Percentiles rank a stretch among this genome's conserved stretches.
These are phyloP conservation scores for Spongia lamella DNA, from an alignment of 37 sponge, comb jelly and placozoan genomes.

Conservation along the genomic window DNA sequence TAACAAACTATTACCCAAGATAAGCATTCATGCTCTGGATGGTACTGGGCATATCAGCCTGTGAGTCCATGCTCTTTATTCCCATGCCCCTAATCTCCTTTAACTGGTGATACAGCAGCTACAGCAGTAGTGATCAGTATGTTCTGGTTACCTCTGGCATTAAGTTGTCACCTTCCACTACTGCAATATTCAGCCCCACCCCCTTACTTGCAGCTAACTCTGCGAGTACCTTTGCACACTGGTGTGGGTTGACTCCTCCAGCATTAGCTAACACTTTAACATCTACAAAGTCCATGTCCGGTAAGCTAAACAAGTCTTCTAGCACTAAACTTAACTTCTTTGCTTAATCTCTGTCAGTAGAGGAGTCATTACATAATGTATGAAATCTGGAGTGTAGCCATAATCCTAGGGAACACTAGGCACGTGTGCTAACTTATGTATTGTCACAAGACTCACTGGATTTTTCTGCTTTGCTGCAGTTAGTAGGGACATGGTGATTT, in stretches of 20 bases:
- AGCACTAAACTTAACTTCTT: constrained; percentile 19
- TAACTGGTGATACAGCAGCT: constrained; percentile 14
- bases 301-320: background rate
- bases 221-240: constrained; percentile 64
- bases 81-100: background rate
- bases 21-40: constrained; percentile 91
- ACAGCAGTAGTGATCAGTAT: background rate
- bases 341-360: constrained; percentile 65
- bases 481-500: constrained; percentile 97
- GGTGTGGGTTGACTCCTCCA: constrained; percentile 87
- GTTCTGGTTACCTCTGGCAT: constrained; percentile 58
- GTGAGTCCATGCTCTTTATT: constrained; percentile 20
- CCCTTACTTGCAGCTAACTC: constrained; percentile 56
- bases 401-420: constrained; percentile 26
- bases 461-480: constrained; percentile 60
- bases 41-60: constrained; percentile 30
- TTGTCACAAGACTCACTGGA: constrained; percentile 33
- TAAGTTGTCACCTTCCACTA: constrained; percentile 88
- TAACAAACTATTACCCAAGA: constrained; percentile 57
- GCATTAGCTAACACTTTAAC: constrained; percentile 92
- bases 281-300: constrained; percentile 23
- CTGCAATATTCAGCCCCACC: constrained; percentile 83
- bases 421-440: background rate
- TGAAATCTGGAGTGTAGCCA: constrained; percentile 81
- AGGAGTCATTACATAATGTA: constrained; percentile 44